Evolutionary conservation across 2,113 vertebrate genomes (phyloP).

Genomic region (Hyaena hyaena): DNA sequence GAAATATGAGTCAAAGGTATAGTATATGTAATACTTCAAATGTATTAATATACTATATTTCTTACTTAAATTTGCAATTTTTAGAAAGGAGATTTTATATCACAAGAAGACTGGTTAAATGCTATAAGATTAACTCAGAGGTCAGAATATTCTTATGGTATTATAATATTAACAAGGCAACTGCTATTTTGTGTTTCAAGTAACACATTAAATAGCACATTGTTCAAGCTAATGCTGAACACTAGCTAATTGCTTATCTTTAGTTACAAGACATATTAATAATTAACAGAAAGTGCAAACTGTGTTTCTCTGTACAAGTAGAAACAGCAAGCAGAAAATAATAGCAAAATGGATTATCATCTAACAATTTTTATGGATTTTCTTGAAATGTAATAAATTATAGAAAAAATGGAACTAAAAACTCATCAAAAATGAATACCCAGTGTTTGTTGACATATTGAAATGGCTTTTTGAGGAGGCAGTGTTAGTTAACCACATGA

Average conservation of each 20-base stretch:
- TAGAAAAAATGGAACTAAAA: too few species aligned
- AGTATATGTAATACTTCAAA: neutral
- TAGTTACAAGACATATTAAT: neutral
- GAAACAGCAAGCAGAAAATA: too few species aligned
- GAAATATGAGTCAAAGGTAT: conserved; percentile 15
- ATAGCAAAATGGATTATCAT: too few species aligned
- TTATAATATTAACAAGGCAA: neutral
- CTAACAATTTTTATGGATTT: too few species aligned
- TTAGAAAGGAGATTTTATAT: conserved; percentile 42
- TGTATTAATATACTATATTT: neutral
- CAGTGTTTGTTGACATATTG: too few species aligned
- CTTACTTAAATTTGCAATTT: neutral
- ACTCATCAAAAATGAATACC: too few species aligned
- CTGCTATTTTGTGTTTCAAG: conserved; percentile 10
- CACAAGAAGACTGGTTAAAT: conserved; percentile 23
- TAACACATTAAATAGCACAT: neutral
- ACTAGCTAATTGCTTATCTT: neutral
- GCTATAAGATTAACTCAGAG: conserved; percentile 2
- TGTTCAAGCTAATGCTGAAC: neutral
- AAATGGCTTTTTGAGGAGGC: too few species aligned
- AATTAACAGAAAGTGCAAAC: too few species aligned
- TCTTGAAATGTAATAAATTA: too few species aligned
- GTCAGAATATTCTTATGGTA: neutral
- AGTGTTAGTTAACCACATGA: too few species aligned
- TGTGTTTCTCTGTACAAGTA: too few species aligned